Evolutionary conservation across 64 coral and sea anemone species (phyloP), one percentile per base, ranked within the genome.

Genomic region (Orbicella faveolata): DNA sequence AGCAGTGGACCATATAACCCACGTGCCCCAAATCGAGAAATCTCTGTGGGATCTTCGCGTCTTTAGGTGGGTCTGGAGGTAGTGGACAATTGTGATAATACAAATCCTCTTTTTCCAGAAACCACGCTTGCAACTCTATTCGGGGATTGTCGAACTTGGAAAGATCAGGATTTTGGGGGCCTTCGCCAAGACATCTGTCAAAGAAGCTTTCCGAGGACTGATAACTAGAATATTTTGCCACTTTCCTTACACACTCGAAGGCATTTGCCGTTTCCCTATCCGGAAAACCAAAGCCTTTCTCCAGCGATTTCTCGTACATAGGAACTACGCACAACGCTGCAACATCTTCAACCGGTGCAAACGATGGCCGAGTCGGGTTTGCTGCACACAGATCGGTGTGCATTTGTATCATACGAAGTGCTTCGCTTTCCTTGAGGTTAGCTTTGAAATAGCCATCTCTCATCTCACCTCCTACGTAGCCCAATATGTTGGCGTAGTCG

Each of bases 391-490:
- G 1, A 74, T 74, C 72, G 11, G 33, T 34, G 72, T 74, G 25
- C 9, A 74, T 15, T 74, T 74, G 26, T 26, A 74, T 74, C 72
- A 9, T 2, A 34, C 25, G 34, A 74, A 74, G 10, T 12, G 34
- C 72, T 74, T 74, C 72, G 72, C 72, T 74, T 36, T 74, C 72
- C 26, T 35, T 74, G 72, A 74, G 72, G 33, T 74, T 74, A 7
- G 72, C 14, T 34, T 35, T 35, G 72, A 74, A 74, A 34, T 34
- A 74, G 15, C 72, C 72, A 74, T 74, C 72, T 74, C 72, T 25
- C 1, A 74, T 74, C 72, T 74, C 72, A 26, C 72, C 72, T 25
- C 72, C 72, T 25, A 74, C 34, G 72, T 74, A 74, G 7, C 72
- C 72, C 26, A 74, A 34, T 12, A 74, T 74, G 26, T 35, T 34